These are phyloP conservation scores for Hyperoplus immaculatus DNA, from an alignment of 2,797 vertebrate species.

Conservation along the genomic window DNA sequence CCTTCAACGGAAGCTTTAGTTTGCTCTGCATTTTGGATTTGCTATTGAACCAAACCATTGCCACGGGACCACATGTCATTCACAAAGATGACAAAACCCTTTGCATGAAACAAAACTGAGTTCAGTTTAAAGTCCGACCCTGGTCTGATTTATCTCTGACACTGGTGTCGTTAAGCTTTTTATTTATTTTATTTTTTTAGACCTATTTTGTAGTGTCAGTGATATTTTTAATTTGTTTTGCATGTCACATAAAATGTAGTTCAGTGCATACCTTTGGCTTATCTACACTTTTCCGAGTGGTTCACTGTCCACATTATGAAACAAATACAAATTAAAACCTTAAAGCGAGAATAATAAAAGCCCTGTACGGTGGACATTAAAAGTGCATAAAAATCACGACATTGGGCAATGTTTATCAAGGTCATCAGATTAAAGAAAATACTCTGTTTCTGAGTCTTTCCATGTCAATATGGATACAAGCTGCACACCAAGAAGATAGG, in stretches of 20 bases:
- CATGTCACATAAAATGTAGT: constrained; percentile 8
- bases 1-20: neutral
- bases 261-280: neutral
- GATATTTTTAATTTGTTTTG: neutral
- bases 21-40: constrained; percentile 22
- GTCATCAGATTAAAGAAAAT: constrained; percentile 3
- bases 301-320: constrained; percentile 9
- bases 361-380: neutral
- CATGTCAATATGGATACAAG: neutral
- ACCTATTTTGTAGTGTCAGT: neutral
- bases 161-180: constrained; percentile 2
- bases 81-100: constrained; percentile 19
- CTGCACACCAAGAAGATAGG: neutral
- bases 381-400: neutral
- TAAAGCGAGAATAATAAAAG: constrained; percentile 12
- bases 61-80: neutral
- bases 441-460: too few relatives aligned
- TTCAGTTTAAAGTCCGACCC: constrained; percentile 15
- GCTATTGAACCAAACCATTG: neutral
- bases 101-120: neutral
- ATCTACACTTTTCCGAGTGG: neutral
- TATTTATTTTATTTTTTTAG: neutral
- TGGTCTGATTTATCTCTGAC: constrained; percentile 23
- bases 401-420: constrained; percentile 20
- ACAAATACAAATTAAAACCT: constrained; percentile 27